phyloP scores from a whole-genome alignment of 2,888 invertebrate species.

The Amblyjoppa proteus region DNA sequence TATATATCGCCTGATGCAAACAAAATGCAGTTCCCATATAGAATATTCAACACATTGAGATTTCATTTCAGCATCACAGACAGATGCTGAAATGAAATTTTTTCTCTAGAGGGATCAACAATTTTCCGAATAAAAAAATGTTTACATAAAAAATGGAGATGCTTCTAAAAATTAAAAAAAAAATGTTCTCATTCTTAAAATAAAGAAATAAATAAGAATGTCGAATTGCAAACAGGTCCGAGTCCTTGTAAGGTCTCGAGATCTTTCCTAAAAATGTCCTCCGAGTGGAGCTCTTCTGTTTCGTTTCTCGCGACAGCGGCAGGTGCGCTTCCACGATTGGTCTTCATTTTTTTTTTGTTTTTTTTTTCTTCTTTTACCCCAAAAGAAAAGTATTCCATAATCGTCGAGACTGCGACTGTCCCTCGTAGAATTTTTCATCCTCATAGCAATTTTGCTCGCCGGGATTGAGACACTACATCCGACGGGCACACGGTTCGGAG shows the following conservation, averaged over 20 bases:
- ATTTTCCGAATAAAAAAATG: no score
- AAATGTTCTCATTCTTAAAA: neutral
- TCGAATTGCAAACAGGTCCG: neutral
- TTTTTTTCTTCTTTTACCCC: neutral
- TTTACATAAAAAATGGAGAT: neutral
- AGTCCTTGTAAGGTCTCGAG: neutral
- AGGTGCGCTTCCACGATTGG: neutral
- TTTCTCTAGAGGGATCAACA: no score
- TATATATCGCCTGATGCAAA: no score
- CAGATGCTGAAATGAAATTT: no score
- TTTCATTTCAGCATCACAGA: no score
- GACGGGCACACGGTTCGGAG: constrained; percentile 45
- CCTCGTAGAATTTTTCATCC: constrained; percentile 53
- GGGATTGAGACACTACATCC: constrained; percentile 65
- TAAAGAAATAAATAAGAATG: neutral
- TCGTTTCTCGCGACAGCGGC: neutral
- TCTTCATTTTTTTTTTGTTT: neutral
- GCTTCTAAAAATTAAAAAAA: neutral
- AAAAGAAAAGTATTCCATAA: constrained; percentile 29
- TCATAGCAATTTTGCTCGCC: constrained; percentile 60
- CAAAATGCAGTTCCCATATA: no score
- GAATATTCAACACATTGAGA: no score
- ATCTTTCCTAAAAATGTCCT: neutral
- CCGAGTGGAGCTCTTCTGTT: neutral
- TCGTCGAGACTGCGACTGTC: constrained; percentile 5